These are phyloP conservation scores for Cyphomyrmex costatus DNA, from an alignment of 1,140 invertebrate species.

Conservation along the genomic window DNA sequence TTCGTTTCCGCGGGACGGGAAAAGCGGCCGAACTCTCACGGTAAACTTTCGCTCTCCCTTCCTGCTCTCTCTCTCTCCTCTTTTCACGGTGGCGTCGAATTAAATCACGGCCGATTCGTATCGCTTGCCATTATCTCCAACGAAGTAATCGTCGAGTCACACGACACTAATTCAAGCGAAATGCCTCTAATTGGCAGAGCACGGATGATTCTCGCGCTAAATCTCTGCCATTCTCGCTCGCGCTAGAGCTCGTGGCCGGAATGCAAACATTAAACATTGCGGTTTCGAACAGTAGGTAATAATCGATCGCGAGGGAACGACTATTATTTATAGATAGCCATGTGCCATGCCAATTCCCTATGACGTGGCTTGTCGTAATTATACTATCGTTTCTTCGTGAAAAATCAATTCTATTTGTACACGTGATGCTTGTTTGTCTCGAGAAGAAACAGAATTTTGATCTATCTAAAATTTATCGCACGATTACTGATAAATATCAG, in stretches of 20 bases:
- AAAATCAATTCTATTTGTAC: neutral
- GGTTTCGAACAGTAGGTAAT: slow-evolving; percentile 49
- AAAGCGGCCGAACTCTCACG: neutral
- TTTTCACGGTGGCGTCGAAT: neutral
- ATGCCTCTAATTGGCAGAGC: slow-evolving; percentile 37
- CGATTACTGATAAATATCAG: neutral
- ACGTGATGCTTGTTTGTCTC: neutral
- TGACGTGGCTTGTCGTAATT: slow-evolving; percentile 16
- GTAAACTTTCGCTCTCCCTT: neutral
- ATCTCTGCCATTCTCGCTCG: slow-evolving; percentile 1
- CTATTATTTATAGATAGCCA: slow-evolving; percentile 22
- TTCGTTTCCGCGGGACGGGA: slow-evolving; percentile 32
- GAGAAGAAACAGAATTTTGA: neutral
- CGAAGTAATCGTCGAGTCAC: slow-evolving; percentile 36
- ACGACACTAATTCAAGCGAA: slow-evolving; percentile 42
- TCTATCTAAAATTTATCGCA: neutral
- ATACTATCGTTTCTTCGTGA: neutral
- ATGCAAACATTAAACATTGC: slow-evolving; percentile 50
- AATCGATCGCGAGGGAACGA: slow-evolving; percentile 32
- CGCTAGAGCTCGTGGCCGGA: neutral
- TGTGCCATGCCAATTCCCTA: neutral
- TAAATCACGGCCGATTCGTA: slow-evolving; percentile 32
- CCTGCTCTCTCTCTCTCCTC: neutral
- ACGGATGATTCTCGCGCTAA: neutral
- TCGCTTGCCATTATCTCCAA: slow-evolving; percentile 18